phyloP scores from a whole-genome alignment of 2,113 vertebrate species.

The Lucifuga dentata region DNA sequence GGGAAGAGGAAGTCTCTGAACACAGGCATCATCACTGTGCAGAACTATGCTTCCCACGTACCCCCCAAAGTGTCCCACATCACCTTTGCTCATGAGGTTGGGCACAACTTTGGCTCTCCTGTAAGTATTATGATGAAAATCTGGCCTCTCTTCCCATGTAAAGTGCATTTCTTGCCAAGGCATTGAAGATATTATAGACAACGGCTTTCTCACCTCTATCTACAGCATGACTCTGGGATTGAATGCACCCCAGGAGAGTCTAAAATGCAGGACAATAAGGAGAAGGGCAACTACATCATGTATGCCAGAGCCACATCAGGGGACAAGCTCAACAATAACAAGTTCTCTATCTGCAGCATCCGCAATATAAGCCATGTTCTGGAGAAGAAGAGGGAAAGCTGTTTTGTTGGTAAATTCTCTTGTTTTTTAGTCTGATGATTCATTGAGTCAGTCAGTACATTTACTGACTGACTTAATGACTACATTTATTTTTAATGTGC shows the following conservation, averaged over 20 bases:
- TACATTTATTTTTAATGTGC: too few species aligned
- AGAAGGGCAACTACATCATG: constrained; percentile 98
- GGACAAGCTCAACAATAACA: constrained; percentile 97
- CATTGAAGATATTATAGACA: not conserved
- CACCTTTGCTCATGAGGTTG: constrained; percentile 98
- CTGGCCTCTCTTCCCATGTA: not conserved
- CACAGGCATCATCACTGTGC: constrained; percentile 98
- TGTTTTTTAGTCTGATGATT: too few species aligned
- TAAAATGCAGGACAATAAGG: constrained; percentile 88
- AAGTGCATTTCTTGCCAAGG: not conserved
- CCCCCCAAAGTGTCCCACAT: constrained; percentile 98
- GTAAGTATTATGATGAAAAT: constrained; percentile 83
- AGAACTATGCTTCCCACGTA: constrained; percentile 98
- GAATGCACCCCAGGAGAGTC: constrained; percentile 97
- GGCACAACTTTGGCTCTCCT: constrained; percentile 98
- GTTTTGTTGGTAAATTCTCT: constrained; percentile 92
- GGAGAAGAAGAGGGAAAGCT: constrained; percentile 88
- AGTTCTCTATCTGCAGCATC: constrained; percentile 95
- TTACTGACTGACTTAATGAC: too few species aligned
- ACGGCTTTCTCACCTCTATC: not conserved
- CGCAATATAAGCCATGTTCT: constrained; percentile 96
- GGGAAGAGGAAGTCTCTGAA: constrained; percentile 96
- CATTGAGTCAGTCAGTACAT: too few species aligned
- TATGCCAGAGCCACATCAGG: constrained; percentile 98
- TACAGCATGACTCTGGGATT: constrained; percentile 95